These are phyloP conservation scores for Andricus grossulariae DNA, from an alignment of 1,140 invertebrate genomes.

Conservation along the genomic window DNA sequence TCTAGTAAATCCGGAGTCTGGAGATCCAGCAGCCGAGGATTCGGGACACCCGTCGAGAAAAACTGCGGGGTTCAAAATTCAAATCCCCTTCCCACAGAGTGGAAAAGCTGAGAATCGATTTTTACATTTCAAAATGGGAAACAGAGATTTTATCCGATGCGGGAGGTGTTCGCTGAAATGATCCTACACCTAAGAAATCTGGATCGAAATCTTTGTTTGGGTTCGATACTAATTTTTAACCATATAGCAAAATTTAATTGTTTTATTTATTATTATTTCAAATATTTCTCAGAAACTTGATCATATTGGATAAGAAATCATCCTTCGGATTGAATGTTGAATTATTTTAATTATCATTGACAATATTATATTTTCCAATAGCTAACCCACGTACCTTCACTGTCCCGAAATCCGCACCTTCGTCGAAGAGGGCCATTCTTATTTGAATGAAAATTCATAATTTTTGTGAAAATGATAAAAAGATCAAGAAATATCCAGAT, in stretches of 20 bases:
- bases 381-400: too few species aligned
- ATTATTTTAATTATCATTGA: too few species aligned
- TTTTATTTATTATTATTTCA: too few species aligned
- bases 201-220: background rate
- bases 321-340: too few species aligned
- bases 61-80: conserved; percentile 1
- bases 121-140: background rate
- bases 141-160: conserved; percentile 23
- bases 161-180: background rate
- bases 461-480: background rate
- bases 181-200: background rate
- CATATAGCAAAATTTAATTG: too few species aligned
- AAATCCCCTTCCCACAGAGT: background rate
- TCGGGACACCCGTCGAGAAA: conserved; percentile 13
- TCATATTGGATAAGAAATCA: too few species aligned
- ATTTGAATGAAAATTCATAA: too few species aligned
- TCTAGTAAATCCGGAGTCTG: background rate
- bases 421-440: too few species aligned
- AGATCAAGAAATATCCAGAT: background rate
- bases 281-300: too few species aligned
- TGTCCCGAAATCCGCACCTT: too few species aligned
- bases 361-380: too few species aligned
- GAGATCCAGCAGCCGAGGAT: background rate
- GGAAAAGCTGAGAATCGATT: conserved; percentile 20
- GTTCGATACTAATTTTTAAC: too few species aligned